Conservation (phyloP, 2,888 invertebrate genomes). For the Acrobeloides nanus region DNA sequence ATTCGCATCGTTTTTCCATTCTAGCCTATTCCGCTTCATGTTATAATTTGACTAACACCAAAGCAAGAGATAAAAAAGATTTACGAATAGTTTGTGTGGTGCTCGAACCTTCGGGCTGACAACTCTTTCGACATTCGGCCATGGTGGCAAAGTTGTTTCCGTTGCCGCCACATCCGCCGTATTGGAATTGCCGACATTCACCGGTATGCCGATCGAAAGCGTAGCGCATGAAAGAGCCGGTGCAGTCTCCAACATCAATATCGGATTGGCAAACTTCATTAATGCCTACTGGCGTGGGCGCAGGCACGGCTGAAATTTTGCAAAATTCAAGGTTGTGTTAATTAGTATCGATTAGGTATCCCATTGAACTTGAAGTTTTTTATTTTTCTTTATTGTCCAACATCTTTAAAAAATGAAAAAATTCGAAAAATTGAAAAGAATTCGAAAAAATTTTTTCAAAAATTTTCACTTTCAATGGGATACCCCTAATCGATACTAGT, state of each 20-base stretch:
- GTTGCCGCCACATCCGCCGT: constrained; percentile 52
- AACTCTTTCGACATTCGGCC: constrained; percentile 40
- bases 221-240: constrained; percentile 49
- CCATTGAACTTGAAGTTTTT: constrained; percentile 1
- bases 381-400: not conserved
- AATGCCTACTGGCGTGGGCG: constrained; percentile 11
- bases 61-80: constrained; percentile 2
- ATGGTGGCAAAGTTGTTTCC: constrained; percentile 50
- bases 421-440: not conserved
- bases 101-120: constrained; percentile 22
- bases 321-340: too few relatives aligned
- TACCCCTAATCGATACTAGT: not conserved
- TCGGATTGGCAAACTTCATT: constrained; percentile 33
- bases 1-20: too few relatives aligned
- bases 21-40: too few relatives aligned
- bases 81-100: too few relatives aligned
- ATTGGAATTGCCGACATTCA: constrained; percentile 45
- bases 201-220: constrained; percentile 50
- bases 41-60: too few relatives aligned
- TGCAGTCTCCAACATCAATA: constrained; percentile 50
- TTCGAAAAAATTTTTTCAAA: not conserved
- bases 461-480: not conserved
- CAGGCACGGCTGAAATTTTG: constrained; percentile 1
- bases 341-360: not conserved
- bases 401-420: constrained; percentile 3